Evolutionary conservation across 2,797 vertebrate species (phyloP).

Genomic region (Clarias platycephalus): DNA sequence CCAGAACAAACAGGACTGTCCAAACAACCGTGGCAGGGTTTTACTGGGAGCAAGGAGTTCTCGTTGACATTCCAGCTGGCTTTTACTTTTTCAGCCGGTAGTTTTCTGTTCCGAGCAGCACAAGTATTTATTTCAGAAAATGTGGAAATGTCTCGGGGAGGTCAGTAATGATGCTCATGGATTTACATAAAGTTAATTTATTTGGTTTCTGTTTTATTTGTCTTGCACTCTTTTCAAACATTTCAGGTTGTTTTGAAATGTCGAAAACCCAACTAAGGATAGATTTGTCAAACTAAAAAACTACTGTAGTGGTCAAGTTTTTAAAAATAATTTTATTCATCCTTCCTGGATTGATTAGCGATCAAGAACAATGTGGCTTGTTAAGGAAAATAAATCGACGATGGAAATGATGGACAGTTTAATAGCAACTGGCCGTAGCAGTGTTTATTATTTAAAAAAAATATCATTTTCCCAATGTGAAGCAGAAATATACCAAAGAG

Average conservation of each 20-base stretch:
- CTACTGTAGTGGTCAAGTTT: no score
- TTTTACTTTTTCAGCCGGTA: not conserved
- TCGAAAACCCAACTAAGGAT: not conserved
- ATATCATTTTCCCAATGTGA: not conserved
- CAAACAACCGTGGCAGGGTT: slow-evolving; percentile 14
- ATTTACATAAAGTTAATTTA: not conserved
- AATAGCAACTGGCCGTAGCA: no score
- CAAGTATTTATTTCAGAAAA: not conserved
- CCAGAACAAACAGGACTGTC: slow-evolving; percentile 33
- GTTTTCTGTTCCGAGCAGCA: not conserved
- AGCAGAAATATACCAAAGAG: not conserved
- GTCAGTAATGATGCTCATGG: not conserved
- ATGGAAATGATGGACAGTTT: no score
- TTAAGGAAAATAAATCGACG: no score
- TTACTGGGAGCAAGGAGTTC: not conserved
- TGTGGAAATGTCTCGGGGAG: not conserved
- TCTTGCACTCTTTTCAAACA: not conserved
- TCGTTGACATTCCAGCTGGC: not conserved
- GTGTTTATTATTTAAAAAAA: no score
- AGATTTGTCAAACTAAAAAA: not conserved
- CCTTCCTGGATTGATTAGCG: not conserved
- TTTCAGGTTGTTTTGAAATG: no score
- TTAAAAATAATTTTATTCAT: not conserved
- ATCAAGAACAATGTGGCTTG: no score
- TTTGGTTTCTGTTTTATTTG: not conserved